A percentile compares a stretch with the other conserved stretches of the same genome.
Evolutionary conservation across 2,888 invertebrate genomes (phyloP).

Genomic region (Graphium colonna): DNA sequence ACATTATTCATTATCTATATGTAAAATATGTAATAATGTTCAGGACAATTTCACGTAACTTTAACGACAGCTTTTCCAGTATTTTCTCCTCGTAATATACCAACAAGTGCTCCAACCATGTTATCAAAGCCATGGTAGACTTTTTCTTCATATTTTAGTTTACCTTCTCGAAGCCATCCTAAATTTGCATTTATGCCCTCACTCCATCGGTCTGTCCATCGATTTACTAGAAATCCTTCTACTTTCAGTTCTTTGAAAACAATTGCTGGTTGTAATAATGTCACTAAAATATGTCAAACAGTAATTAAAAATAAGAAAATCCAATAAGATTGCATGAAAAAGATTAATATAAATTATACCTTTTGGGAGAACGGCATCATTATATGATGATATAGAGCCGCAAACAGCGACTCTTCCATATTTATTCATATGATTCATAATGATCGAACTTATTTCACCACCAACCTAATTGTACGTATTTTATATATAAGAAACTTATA

Average conservation of each 20-base stretch:
- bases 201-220: constrained; percentile 81
- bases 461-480: constrained; percentile 79
- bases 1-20: no score
- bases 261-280: constrained; percentile 78
- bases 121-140: constrained; percentile 86
- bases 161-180: constrained; percentile 84
- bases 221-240: constrained; percentile 82
- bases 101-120: constrained; percentile 84
- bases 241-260: constrained; percentile 83
- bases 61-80: constrained; percentile 86
- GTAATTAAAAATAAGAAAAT: no score
- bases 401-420: constrained; percentile 84
- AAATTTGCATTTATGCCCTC: constrained; percentile 83
- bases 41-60: constrained; percentile 48
- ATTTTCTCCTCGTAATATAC: constrained; percentile 83
- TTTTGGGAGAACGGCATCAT: constrained; percentile 65
- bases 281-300: constrained; percentile 43
- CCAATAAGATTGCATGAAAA: no score
- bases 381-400: constrained; percentile 85
- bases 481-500: constrained; percentile 21
- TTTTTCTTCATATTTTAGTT: constrained; percentile 85
- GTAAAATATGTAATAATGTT: no score
- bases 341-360: no score
- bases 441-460: constrained; percentile 83
- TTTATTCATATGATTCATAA: constrained; percentile 83